Evolutionary conservation across 2,888 invertebrate species (phyloP), one percentile per base, ranked within the genome.

Genomic region (Drosophila affinis): DNA sequence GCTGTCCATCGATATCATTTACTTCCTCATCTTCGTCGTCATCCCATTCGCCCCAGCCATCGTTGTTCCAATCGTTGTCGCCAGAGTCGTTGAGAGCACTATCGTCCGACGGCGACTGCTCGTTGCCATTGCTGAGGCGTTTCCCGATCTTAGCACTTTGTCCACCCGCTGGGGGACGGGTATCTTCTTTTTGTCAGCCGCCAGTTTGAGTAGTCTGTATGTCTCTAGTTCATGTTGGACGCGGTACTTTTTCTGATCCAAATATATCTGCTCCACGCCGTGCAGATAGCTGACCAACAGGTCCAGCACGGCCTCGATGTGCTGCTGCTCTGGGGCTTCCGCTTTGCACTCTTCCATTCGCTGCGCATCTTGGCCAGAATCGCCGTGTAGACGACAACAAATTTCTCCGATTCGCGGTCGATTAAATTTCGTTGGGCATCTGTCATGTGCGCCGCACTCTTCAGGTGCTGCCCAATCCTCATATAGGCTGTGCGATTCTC

Each of bases 401-500:
- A 96, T 77, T 95, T 95, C 89, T 97, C 97, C 0, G 97, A 97
- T 60, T 96, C 96, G 0, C 94, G 93, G 89, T 98, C 98, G 78
- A 98, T 96, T 89, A 97, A 94, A 90, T 98, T 97, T 54, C 98
- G 93, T 85, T 98, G 97, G 0, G 93, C 93, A 87, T 98, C 98
- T 0, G 95, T 95, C 96, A 98, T 97, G 53, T 92, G 93, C 14
- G 94, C 94, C 72, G 95, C 95, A 48, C 94, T 94, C 29, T 95
- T 94, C 29, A 95, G 91, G 89, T 95, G 95, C 89, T 95, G 95
- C 2, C 95, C 94, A 73, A 97, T 95, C 91, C 97, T 97, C 84
- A 98, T 94, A 91, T 98, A 98, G 21, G 96, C 96, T 74, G 95
- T 95, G 74, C 96, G 95, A 90, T 98, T 96, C 83, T 98, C 96